Percentiles rank a stretch among this genome's conserved stretches.
These are phyloP conservation scores for Aphelinus atriplicis DNA, from an alignment of 1,140 invertebrate species.

Conservation along the genomic window DNA sequence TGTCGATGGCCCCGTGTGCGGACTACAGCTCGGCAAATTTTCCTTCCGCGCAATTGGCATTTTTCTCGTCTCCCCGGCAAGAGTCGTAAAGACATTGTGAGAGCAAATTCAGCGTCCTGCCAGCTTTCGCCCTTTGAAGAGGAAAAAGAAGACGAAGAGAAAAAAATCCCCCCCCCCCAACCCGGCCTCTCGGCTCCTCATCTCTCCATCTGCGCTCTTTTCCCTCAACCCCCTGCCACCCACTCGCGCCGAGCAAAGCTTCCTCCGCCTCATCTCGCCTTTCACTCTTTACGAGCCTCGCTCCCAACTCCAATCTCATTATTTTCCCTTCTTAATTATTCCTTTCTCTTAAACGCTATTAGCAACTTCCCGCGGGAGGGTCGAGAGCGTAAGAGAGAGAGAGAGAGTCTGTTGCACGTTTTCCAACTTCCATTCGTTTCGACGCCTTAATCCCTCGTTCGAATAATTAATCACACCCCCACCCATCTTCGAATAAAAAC, in stretches of 20 bases:
- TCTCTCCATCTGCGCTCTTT: slow-evolving; percentile 29
- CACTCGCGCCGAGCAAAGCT: neutral
- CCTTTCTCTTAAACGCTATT: slow-evolving; percentile 52
- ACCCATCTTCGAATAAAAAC: neutral
- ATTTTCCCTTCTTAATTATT: slow-evolving; percentile 53
- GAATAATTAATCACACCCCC: slow-evolving; percentile 43
- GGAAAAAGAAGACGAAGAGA: neutral
- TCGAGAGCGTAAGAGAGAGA: neutral
- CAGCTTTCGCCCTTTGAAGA: neutral
- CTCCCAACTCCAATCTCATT: slow-evolving; percentile 49
- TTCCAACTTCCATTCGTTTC: slow-evolving; percentile 45
- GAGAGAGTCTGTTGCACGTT: slow-evolving; percentile 39
- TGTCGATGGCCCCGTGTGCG: neutral
- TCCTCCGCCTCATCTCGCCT: slow-evolving; percentile 5
- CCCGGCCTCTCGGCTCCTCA: neutral
- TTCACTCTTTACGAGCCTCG: neutral
- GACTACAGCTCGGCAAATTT: neutral
- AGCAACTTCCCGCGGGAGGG: slow-evolving; percentile 43
- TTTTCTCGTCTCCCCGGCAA: neutral
- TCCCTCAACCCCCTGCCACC: slow-evolving; percentile 2
- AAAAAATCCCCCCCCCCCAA: neutral
- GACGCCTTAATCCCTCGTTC: slow-evolving; percentile 41
- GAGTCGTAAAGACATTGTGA: neutral
- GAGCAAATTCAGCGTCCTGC: neutral
- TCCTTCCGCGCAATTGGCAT: neutral